Evolutionary conservation across 2,888 invertebrate genomes (phyloP).

Genomic region (Agonum fuliginosum): DNA sequence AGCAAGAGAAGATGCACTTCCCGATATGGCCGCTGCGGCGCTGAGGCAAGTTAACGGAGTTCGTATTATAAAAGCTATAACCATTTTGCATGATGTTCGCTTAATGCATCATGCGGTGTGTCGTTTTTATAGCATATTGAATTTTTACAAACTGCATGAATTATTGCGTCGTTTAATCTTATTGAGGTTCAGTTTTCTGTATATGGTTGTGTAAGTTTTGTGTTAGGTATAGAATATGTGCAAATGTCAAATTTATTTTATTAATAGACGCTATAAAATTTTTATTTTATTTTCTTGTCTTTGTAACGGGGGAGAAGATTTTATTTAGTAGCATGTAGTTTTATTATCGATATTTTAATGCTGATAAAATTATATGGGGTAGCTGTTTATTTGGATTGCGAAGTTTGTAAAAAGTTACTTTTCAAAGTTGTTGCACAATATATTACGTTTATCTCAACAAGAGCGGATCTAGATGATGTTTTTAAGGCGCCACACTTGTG

Average conservation of each 20-base stretch:
- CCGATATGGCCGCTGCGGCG: slow-evolving; percentile 13
- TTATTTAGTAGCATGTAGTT: too few species aligned
- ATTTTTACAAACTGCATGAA: slow-evolving; percentile 58
- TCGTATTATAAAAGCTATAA: slow-evolving; percentile 29
- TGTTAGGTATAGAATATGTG: slow-evolving; percentile 1
- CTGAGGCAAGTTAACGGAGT: slow-evolving; percentile 4
- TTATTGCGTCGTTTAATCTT: slow-evolving; percentile 33
- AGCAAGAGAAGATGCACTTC: slow-evolving; percentile 10
- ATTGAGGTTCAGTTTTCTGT: neutral
- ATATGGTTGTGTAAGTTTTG: neutral
- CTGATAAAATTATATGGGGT: too few species aligned
- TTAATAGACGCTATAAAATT: slow-evolving; percentile 31
- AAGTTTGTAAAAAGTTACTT: too few species aligned
- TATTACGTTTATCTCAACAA: too few species aligned
- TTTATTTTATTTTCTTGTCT: neutral
- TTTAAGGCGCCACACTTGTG: too few species aligned
- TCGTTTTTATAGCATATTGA: slow-evolving; percentile 59
- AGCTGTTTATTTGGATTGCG: too few species aligned
- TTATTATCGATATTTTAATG: too few species aligned
- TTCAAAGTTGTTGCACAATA: too few species aligned
- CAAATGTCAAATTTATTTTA: slow-evolving; percentile 29
- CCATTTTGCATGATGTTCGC: slow-evolving; percentile 51
- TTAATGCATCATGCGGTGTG: slow-evolving; percentile 51
- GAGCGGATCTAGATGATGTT: too few species aligned
- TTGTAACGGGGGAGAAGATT: neutral